Base-by-base conservation (phyloP, 2,113 vertebrate species). In the Sinocyclocheilus anshuiensis region DNA sequence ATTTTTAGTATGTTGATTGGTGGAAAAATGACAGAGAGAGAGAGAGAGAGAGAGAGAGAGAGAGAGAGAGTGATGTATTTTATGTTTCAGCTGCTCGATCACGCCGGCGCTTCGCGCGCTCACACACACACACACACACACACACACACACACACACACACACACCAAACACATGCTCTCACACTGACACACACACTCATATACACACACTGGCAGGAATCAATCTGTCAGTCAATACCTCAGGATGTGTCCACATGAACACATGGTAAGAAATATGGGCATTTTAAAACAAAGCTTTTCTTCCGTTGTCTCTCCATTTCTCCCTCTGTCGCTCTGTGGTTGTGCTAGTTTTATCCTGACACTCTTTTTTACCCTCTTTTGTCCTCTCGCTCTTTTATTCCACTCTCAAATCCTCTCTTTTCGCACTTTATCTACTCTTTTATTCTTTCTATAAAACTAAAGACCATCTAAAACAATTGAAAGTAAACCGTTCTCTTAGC, bases 211-310 rank as follows among this genome's bases (percentile, higher is more conserved):
- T 84, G 55, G 59, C 76, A 50, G 83, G 83, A 85, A 87, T 89
- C 92, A 90, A 91, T 92, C 93, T 92, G 92, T 93, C 90, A 88
- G 88, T 93, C 91, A 91, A 90, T 89, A 91, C 59, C 92, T 90
- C 90, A 90, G 89, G 89, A 87, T 90, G 90, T 93, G 91, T 80
- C 57, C 77, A 39, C 77, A 80, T 80, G 12, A 84, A 42, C 89
- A 81, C 61, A 94, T 90, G 94, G 94, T 95, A 94, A 94, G 94
- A 92, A 84, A 85, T 87, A 87, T 87, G 26, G 90, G 88, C 61
- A 24, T 48, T 77, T 65, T 18, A 20, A 36, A 11, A 16, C 22
- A 81, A 20, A 20, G 22, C 81, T 88, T 77, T 36, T 42, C 20
- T 42, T 39, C 16, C 1, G 53, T 81, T 29, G 20, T 65, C 59